Evolutionary conservation across 2,888 invertebrate genomes (phyloP), one percentile per base, ranked within the genome.

Genomic region (Venusia cambrica): DNA sequence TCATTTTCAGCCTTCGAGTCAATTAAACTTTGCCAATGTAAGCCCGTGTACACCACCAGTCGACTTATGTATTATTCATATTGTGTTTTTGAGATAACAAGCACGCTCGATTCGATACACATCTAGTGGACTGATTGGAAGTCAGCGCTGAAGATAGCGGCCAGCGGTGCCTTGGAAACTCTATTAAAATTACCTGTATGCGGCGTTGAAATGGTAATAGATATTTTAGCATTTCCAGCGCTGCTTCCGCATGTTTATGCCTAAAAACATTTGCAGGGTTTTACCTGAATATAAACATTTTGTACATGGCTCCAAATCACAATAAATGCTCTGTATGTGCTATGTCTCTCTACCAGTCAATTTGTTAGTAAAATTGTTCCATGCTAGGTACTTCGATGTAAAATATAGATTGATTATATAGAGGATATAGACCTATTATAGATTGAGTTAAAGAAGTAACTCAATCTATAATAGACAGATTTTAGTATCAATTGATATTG

Each of bases 61-160:
- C 64, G 64, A 68, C 79, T 81, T 67, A 85, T 87, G 87, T 79
- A 80, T 87, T 85, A 87, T 87, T 87, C 85, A 87, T 87, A 83
- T 76, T 78, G 78, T 78, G 81, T 77, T 81, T 84, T 83, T 84
- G 79, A 84, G 85, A 85, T 87, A 85, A 87, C 87, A 84, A 87
- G 84, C 77, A 67, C 66, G 61, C 70, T 72, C 72, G 75, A 77
- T 73, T 72, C 77, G 84, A 87, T 87, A 84, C 77, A 76, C 79
- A 87, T 87, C 87, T 83, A 79, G 77, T 58, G 68, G 72, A 67
- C 75, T 78, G 80, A 80, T 83, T 79, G 78, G 76, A 64, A 71
- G 67, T 31, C 40, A 35, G 40, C 31, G 60, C 54, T 51, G 61
- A 46, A 63, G 69, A 72, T 71, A 70, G 64, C 57, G 47, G 62